Evolutionary conservation across 1,140 invertebrate genomes (phyloP).

Genomic region (Cherax destructor): DNA sequence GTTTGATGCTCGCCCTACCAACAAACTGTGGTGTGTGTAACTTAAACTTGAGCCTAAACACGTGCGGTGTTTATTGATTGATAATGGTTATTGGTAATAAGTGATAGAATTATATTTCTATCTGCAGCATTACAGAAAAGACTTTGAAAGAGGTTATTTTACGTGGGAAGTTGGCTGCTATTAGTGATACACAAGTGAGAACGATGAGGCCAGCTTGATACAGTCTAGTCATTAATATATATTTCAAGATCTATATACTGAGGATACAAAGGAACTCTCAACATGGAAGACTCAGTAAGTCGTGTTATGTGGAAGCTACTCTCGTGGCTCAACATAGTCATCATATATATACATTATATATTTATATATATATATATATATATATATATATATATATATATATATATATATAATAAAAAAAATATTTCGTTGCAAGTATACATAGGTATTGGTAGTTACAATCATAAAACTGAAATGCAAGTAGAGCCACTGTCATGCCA

Average conservation of each 20-base stretch:
- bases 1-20: not conserved
- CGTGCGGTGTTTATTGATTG: not conserved
- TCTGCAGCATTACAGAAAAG: not conserved
- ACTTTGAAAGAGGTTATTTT: not conserved
- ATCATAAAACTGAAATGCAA: too few relatives aligned
- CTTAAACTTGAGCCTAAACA: not conserved
- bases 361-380: not conserved
- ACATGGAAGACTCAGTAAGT: slow-evolving; percentile 4
- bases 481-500: too few relatives aligned
- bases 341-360: not conserved
- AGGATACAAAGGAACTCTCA: not conserved
- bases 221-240: not conserved
- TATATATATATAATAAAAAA: not conserved
- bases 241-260: not conserved
- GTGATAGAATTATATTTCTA: not conserved
- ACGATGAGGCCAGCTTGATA: not conserved
- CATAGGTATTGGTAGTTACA: too few relatives aligned
- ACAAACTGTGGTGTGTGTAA: not conserved
- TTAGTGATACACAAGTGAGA: not conserved
- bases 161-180: not conserved
- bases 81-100: not conserved
- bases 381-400: not conserved
- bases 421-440: too few relatives aligned
- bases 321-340: not conserved
- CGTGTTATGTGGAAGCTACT: not conserved